Evolutionary conservation across 2,888 invertebrate genomes (phyloP).

Genomic region (Cantharis lateralis): DNA sequence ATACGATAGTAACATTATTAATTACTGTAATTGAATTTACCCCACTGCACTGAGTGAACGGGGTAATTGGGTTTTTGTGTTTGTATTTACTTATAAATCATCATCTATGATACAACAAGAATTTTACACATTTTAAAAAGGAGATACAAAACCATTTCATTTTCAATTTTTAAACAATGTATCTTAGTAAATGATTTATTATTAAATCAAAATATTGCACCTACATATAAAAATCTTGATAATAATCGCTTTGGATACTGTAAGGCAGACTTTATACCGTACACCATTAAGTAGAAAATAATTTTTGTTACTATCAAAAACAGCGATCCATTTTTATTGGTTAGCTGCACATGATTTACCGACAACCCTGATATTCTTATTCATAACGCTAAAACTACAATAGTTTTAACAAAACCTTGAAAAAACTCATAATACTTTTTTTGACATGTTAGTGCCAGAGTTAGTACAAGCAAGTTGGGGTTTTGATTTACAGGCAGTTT

Average conservation of each 20-base stretch:
- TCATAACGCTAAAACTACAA: neutral
- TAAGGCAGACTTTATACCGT: neutral
- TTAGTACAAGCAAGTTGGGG: too few relatives aligned
- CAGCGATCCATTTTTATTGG: neutral
- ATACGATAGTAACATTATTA: neutral
- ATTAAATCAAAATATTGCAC: neutral
- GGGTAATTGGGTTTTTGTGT: neutral
- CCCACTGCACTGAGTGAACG: neutral
- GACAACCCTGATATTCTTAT: neutral
- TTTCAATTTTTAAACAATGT: neutral
- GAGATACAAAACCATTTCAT: neutral
- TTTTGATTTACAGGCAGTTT: too few relatives aligned
- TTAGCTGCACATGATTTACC: neutral
- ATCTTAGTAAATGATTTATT: neutral
- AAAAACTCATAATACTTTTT: too few relatives aligned
- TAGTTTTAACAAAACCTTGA: too few relatives aligned
- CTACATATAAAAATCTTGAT: neutral
- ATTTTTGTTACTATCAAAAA: neutral
- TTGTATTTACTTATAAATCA: neutral
- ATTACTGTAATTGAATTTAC: neutral
- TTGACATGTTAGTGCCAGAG: too few relatives aligned
- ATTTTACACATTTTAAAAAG: neutral
- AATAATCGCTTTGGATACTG: neutral
- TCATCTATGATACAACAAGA: neutral
- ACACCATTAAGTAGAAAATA: too few relatives aligned